Percentiles rank a stretch among this genome's conserved stretches.
Evolutionary conservation across 2,888 invertebrate species (phyloP).

Genomic region (Acronicta aceris): DNA sequence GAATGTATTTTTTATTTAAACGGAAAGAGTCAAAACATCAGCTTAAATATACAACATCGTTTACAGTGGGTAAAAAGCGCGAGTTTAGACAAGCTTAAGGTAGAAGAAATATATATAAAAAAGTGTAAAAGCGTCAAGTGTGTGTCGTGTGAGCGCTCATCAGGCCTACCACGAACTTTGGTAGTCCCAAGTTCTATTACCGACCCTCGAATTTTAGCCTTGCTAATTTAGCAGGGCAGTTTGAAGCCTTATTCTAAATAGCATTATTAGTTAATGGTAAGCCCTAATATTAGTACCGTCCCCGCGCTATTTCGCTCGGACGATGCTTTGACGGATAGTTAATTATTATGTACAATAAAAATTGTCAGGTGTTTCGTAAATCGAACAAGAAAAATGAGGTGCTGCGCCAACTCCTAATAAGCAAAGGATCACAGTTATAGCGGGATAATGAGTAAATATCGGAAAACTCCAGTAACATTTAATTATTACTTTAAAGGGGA

Average conservation of each 20-base stretch:
- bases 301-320: conserved; percentile 56
- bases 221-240: background rate
- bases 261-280: conserved; percentile 32
- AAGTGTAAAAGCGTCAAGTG: conserved; percentile 50
- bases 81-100: conserved; percentile 36
- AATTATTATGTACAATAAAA: background rate
- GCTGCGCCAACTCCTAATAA: too few species aligned
- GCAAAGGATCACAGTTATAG: too few species aligned
- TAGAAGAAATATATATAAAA: conserved; percentile 12
- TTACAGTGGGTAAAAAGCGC: conserved; percentile 19
- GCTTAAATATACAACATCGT: too few species aligned
- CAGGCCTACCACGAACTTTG: conserved; percentile 35
- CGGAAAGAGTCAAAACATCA: too few species aligned
- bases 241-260: background rate
- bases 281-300: conserved; percentile 56
- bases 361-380: background rate
- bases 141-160: conserved; percentile 39
- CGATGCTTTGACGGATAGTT: conserved; percentile 45
- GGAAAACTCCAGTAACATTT: background rate
- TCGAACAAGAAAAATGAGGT: too few species aligned
- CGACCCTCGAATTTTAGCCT: background rate
- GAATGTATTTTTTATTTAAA: too few species aligned
- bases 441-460: too few species aligned
- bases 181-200: background rate
- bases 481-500: too few species aligned